Base-by-base conservation (phyloP, 2,797 vertebrate genomes). In the Gymnothorax reevesii region DNA sequence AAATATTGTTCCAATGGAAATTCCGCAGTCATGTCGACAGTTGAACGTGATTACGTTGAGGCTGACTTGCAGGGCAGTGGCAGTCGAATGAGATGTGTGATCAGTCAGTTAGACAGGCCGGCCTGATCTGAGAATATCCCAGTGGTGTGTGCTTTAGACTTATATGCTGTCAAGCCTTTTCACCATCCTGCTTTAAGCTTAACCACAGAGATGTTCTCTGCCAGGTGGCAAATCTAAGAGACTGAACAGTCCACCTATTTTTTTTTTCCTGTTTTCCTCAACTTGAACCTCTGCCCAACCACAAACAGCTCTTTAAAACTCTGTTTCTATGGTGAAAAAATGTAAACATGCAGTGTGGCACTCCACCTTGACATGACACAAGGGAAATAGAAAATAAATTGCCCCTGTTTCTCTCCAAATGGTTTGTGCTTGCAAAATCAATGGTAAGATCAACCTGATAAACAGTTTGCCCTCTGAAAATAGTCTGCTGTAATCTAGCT, bases 121-220 rank as follows among this genome's bases (percentile, higher is more conserved):
- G 77, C 6, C 77, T 55, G 77, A 80, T 49, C 52, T 77, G 42
- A 4, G 64, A 6, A 42, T 33, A 75, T 17, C 25, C 42, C 42
- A 8, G 22, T 22, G 49, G 2, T 54, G 13, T 10, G 15, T 77
- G 22, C 73, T 77, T 77, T 27, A 75, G 27, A 75, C 27, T 10
- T 73, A 27, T 73, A 33, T 73, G 69, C 52, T 52, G 12, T 77
- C 52, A 15, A 42, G 33, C 33, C n/a, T 27, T 77, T 77, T 77
- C 33, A 49, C 73, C 73, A 49, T 77, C 73, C 17, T 5, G 42
- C 33, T 49, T 49, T 77, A 77, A 77, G 52, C 73, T 77, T 77
- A 77, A 52, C 73, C 73, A 77, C 73, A 77, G 73, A 77, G 42
- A 49, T 49, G 22, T 77, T 77, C 73, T 8, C 25, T 69, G n/a